These are phyloP conservation scores for Lottia gigantea DNA, from an alignment of 2,888 invertebrate species.

Conservation along the genomic window DNA sequence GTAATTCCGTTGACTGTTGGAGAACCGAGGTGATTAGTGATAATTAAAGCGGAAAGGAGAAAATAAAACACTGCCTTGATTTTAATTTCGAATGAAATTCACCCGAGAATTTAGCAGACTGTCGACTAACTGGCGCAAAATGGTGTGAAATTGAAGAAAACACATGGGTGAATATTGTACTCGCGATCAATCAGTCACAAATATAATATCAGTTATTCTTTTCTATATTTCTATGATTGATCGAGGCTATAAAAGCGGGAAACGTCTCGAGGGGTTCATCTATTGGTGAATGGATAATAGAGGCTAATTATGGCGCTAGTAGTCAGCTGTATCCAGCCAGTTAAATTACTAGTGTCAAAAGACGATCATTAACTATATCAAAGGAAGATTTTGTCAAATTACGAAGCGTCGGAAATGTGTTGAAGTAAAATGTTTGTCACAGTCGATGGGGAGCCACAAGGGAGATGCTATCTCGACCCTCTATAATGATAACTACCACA, in stretches of 20 bases:
- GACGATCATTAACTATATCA: constrained; percentile 2
- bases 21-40: too few relatives aligned
- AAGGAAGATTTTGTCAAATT: constrained; percentile 7
- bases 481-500: constrained; percentile 2
- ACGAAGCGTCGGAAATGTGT: not conserved
- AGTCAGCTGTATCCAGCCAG: constrained; percentile 9
- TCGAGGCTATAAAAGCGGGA: not conserved
- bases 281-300: not conserved
- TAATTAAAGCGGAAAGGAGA: too few relatives aligned
- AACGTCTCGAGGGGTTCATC: constrained; percentile 1
- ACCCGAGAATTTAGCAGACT: not conserved
- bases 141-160: constrained; percentile 28
- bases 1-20: too few relatives aligned
- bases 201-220: too few relatives aligned
- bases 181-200: too few relatives aligned
- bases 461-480: constrained; percentile 5
- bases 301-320: not conserved
- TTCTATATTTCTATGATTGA: too few relatives aligned
- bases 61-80: not conserved
- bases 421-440: not conserved
- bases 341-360: constrained; percentile 7
- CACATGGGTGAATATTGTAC: constrained; percentile 14
- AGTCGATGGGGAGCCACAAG: constrained; percentile 3
- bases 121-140: constrained; percentile 19
- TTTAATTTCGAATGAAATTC: not conserved